A percentile compares a stretch with the other conserved stretches of the same genome.
phyloP scores from a whole-genome alignment of 2,113 vertebrate genomes.

The Coregonus clupeaformis region DNA sequence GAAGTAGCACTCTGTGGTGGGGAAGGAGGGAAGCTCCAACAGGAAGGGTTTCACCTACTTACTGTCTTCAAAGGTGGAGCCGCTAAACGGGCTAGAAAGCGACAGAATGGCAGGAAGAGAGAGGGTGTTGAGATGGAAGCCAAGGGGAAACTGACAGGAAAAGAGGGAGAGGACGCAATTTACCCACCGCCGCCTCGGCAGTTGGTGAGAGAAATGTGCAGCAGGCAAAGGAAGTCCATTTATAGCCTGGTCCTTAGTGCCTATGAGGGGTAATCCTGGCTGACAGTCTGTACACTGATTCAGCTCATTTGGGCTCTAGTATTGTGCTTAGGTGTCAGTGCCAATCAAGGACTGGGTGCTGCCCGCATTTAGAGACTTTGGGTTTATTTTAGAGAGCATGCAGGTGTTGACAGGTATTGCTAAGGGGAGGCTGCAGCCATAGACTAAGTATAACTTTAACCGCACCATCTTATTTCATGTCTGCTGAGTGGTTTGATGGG shows the following conservation, averaged over 20 bases:
- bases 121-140: conserved; percentile 13
- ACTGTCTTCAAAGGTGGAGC: conserved; percentile 15
- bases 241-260: conserved; percentile 18
- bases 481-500: background rate
- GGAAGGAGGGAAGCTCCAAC: background rate
- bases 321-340: background rate
- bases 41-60: conserved; percentile 42
- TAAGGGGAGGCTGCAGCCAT: background rate
- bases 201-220: background rate
- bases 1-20: background rate
- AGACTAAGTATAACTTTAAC: background rate
- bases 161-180: background rate
- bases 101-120: conserved; percentile 36
- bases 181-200: too few relatives aligned
- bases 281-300: background rate
- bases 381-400: conserved; percentile 7
- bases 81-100: background rate
- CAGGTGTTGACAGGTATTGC: background rate
- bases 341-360: background rate
- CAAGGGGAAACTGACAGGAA: background rate
- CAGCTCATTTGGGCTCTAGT: conserved; percentile 18
- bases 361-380: background rate
- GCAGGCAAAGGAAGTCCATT: conserved; percentile 18
- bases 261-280: background rate
- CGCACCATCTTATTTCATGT: background rate